Percentiles rank a stretch among this genome's conserved stretches.
Conservation (phyloP, 2,888 invertebrate genomes). For the Chironomus tentans region DNA sequence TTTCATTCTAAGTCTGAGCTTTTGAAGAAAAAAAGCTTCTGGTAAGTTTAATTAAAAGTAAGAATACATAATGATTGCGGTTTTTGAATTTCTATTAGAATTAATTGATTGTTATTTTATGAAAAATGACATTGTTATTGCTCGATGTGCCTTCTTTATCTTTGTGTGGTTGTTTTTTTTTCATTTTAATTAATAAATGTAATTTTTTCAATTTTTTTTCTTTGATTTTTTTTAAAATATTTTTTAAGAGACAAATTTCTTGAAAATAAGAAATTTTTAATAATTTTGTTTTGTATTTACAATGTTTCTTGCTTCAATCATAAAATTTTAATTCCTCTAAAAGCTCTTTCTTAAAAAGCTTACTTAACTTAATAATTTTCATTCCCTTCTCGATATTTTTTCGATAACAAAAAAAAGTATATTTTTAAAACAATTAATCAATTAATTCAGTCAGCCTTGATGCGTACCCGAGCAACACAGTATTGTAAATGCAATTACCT, state of each 20-base stretch:
- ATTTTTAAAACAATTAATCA: background rate
- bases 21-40: too few species aligned
- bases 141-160: too few species aligned
- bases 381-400: background rate
- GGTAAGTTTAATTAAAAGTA: too few species aligned
- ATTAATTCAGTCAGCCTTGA: background rate
- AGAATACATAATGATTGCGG: too few species aligned
- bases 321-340: background rate
- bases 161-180: too few species aligned
- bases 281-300: background rate
- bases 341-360: background rate
- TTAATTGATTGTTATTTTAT: too few species aligned
- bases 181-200: background rate
- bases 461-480: background rate
- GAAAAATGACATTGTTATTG: too few species aligned
- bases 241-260: background rate
- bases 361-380: background rate
- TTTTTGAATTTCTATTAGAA: too few species aligned
- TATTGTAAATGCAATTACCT: too few species aligned
- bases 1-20: too few species aligned
- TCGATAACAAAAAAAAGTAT: background rate
- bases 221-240: background rate
- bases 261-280: background rate
- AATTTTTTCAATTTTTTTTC: background rate
- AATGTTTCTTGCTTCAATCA: background rate